phyloP scores from a whole-genome alignment of 2,113 vertebrate genomes.

The Ptychochromis oligacanthus region DNA sequence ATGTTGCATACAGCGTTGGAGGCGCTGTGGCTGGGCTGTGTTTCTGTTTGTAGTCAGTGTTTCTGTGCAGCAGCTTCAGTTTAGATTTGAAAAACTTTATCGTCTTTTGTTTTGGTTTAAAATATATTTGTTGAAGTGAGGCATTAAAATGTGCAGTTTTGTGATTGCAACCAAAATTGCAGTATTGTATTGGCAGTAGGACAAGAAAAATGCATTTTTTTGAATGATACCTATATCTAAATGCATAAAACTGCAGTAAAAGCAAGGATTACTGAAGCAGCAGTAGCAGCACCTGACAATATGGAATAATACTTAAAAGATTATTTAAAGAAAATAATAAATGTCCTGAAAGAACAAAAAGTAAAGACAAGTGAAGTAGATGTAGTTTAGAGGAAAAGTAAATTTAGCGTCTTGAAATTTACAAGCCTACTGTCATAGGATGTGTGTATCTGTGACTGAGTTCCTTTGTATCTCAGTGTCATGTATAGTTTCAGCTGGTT shows the following conservation, averaged over 20 bases:
- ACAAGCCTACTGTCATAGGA: background rate
- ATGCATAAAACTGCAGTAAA: background rate
- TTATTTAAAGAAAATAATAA: background rate
- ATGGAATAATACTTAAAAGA: background rate
- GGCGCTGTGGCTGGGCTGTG: background rate
- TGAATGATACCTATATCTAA: background rate
- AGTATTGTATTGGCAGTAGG: accelerated
- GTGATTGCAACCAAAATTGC: background rate
- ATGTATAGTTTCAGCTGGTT: background rate
- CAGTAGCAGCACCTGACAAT: background rate
- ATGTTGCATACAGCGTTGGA: background rate
- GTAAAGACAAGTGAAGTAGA: background rate
- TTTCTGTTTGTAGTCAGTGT: background rate
- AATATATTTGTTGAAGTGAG: background rate
- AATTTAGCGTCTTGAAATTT: background rate
- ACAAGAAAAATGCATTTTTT: background rate
- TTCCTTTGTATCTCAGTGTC: background rate
- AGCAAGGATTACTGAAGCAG: background rate
- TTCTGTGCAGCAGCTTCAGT: background rate
- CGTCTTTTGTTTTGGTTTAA: background rate
- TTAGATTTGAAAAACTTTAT: background rate
- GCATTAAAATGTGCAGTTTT: background rate
- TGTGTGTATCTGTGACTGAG: background rate
- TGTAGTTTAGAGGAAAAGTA: background rate
- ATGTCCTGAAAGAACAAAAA: background rate